phyloP scores from a whole-genome alignment of 2,797 vertebrate genomes.

The Xerus rutilus region DNA sequence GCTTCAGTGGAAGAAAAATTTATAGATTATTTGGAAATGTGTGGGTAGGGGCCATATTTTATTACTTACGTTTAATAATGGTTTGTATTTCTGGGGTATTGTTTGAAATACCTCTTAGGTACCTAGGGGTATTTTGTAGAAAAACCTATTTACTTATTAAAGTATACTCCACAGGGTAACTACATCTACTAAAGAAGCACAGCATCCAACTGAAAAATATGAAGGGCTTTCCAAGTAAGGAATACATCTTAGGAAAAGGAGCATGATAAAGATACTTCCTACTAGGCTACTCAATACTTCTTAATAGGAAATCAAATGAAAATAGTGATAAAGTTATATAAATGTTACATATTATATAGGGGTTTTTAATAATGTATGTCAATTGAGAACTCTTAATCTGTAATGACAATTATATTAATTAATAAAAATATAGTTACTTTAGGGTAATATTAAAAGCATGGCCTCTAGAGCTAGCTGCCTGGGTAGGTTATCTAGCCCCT shows the following conservation, averaged over 20 bases:
- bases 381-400: conserved; percentile 2
- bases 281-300: neutral
- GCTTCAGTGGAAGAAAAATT: conserved; percentile 4
- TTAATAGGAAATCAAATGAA: neutral
- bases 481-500: neutral
- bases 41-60: conserved; percentile 11
- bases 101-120: neutral
- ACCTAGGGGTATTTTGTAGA: neutral
- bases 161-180: neutral
- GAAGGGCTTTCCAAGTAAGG: neutral
- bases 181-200: neutral
- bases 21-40: conserved; percentile 9
- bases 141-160: neutral
- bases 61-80: neutral
- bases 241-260: neutral
- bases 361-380: neutral
- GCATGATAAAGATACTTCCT: neutral
- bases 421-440: neutral
- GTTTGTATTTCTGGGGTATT: neutral
- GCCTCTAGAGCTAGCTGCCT: neutral
- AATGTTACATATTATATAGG: neutral
- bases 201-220: neutral
- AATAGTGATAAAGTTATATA: neutral
- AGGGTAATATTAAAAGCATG: neutral
- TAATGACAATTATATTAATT: neutral